Conservation (phyloP, 2,113 vertebrate species). For the Camelus dromedarius region DNA sequence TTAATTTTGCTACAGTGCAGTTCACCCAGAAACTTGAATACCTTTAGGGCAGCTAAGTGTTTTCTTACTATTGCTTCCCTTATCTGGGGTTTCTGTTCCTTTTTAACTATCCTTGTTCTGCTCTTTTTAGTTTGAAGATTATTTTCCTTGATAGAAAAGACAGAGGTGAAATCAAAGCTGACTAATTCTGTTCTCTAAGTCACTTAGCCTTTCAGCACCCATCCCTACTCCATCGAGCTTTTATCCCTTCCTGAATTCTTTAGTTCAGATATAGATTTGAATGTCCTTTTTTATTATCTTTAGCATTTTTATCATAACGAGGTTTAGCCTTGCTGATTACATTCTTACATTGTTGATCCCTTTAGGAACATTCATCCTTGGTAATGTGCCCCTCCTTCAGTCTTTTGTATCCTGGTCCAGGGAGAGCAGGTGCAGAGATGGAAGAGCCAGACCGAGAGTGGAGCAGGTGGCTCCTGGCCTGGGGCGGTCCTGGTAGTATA, state of each 20-base stretch:
- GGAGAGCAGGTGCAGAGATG: not conserved
- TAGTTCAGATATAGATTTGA: not conserved
- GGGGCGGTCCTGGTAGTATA: not conserved
- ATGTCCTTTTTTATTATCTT: not conserved
- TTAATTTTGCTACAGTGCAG: not conserved
- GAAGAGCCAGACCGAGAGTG: not conserved
- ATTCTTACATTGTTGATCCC: not conserved
- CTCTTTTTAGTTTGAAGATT: not conserved
- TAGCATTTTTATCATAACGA: constrained; percentile 15
- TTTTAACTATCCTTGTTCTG: constrained; percentile 7
- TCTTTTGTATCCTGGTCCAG: not conserved
- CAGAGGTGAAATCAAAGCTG: not conserved
- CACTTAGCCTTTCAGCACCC: not conserved
- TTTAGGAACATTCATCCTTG: not conserved
- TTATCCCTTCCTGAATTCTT: not conserved
- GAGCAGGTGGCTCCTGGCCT: not conserved
- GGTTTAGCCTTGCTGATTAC: not conserved
- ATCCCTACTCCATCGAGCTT: not conserved
- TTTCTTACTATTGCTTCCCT: not conserved
- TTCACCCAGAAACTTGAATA: not conserved
- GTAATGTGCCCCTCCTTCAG: not conserved
- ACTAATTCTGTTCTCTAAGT: not conserved
- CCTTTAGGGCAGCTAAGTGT: not conserved
- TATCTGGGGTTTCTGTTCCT: not conserved
- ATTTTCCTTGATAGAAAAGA: constrained; percentile 4